Percentiles rank a stretch among this genome's conserved stretches.
These are phyloP conservation scores for Penelope pileata DNA, from an alignment of 2,113 vertebrate species.

Conservation along the genomic window DNA sequence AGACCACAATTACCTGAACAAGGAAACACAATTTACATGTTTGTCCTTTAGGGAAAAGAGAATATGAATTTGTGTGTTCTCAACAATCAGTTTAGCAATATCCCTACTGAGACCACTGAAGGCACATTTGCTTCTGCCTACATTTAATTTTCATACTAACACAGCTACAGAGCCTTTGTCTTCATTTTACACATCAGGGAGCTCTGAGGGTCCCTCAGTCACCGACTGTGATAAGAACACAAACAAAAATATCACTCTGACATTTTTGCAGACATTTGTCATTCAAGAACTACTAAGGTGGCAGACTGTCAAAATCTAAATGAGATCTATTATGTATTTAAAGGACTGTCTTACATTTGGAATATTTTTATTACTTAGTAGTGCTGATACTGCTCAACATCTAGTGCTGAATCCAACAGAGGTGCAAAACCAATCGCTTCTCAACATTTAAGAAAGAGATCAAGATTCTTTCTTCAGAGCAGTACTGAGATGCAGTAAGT, in stretches of 20 bases:
- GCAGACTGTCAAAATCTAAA: background rate
- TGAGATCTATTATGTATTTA: background rate
- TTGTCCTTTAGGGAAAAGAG: background rate
- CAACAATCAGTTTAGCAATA: background rate
- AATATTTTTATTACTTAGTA: background rate
- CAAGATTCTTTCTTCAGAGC: background rate
- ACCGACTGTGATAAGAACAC: background rate
- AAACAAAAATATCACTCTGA: background rate
- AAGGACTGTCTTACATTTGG: background rate
- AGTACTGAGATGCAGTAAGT: background rate
- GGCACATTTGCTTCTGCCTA: background rate
- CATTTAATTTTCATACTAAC: background rate
- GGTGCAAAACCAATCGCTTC: background rate
- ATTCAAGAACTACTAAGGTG: background rate
- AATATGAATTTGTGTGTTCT: background rate
- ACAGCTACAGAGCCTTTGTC: background rate
- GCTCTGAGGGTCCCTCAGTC: background rate
- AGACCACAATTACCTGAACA: background rate
- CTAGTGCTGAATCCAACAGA: background rate
- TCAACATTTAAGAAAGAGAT: background rate
- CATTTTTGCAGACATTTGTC: background rate
- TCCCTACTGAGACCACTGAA: background rate
- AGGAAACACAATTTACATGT: background rate
- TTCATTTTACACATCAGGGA: background rate
- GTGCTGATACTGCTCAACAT: background rate